A percentile compares a stretch with the other conserved stretches of the same genome.
These are phyloP conservation scores for Acanthurus lineatus DNA, from an alignment of 2,797 vertebrate genomes.

Conservation along the genomic window DNA sequence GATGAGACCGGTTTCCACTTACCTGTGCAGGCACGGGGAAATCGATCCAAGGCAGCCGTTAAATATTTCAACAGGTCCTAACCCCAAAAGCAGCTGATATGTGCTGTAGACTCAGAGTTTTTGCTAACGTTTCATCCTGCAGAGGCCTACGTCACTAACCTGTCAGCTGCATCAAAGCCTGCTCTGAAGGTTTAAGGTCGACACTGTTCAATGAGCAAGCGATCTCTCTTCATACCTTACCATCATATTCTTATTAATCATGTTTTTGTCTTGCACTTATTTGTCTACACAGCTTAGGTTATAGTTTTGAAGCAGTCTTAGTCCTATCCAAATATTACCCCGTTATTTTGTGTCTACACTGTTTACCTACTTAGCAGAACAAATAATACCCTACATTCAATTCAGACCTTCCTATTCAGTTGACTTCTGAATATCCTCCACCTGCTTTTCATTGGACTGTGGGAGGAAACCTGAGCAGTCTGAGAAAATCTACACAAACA, in stretches of 20 bases:
- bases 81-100: conserved; percentile 44
- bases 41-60: conserved; percentile 44
- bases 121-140: conserved; percentile 48
- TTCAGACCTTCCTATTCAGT: too few relatives aligned
- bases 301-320: not conserved
- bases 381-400: too few relatives aligned
- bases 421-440: not conserved
- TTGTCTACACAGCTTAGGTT: not conserved
- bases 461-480: not conserved
- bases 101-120: not conserved
- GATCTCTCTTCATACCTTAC: not conserved
- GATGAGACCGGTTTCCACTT: conserved; percentile 55
- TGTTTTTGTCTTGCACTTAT: not conserved
- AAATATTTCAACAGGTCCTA: conserved; percentile 67
- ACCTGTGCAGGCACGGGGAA: conserved; percentile 46
- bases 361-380: not conserved
- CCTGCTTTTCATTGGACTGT: not conserved
- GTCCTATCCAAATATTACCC: not conserved
- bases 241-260: not conserved
- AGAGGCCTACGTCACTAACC: not conserved
- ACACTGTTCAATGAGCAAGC: not conserved
- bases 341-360: not conserved
- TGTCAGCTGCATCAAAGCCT: not conserved
- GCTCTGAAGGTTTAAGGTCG: not conserved
- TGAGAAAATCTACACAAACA: not conserved